These are phyloP conservation scores for Cassiopea xamachana DNA, from an alignment of 30 jellyfish, hydroid and myxozoan genomes.

Conservation along the genomic window DNA sequence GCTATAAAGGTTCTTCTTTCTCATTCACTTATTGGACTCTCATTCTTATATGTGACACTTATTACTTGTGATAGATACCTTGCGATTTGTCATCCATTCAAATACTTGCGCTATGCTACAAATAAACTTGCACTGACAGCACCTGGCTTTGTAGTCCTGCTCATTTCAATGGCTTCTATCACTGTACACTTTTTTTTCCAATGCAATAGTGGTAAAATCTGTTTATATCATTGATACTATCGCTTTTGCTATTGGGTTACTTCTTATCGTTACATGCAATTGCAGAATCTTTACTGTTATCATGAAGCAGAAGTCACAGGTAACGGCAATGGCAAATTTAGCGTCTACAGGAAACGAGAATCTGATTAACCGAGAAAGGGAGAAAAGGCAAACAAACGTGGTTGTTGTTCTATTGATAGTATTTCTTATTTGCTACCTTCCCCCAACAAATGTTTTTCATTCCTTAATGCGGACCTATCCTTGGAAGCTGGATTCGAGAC, in stretches of 20 bases:
- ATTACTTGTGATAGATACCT: conserved; percentile 1
- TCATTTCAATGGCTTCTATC: not conserved
- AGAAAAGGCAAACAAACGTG: not conserved
- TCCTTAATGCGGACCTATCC: not conserved
- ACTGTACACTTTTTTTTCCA: not conserved
- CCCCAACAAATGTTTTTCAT: not conserved
- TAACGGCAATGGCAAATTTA: not conserved
- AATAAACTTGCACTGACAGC: not conserved
- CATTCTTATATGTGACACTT: not conserved
- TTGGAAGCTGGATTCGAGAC: not conserved
- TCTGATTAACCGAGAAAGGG: not conserved
- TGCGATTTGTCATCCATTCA: conserved; percentile 8
- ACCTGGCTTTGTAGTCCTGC: not conserved
- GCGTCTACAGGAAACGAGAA: not conserved
- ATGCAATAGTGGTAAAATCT: not conserved
- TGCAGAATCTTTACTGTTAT: not conserved
- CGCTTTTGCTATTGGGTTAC: not conserved
- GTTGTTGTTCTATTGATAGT: not conserved
- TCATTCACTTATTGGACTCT: conserved; percentile 1
- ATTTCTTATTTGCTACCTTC: conserved; percentile 1
- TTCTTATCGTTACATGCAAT: not conserved
- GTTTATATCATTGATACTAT: too few relatives aligned
- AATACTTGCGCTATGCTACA: not conserved
- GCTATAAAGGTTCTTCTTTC: not conserved
- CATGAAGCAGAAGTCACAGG: not conserved